Evolutionary conservation across 1,140 invertebrate genomes (phyloP).

Genomic region (Cephus cinctus): DNA sequence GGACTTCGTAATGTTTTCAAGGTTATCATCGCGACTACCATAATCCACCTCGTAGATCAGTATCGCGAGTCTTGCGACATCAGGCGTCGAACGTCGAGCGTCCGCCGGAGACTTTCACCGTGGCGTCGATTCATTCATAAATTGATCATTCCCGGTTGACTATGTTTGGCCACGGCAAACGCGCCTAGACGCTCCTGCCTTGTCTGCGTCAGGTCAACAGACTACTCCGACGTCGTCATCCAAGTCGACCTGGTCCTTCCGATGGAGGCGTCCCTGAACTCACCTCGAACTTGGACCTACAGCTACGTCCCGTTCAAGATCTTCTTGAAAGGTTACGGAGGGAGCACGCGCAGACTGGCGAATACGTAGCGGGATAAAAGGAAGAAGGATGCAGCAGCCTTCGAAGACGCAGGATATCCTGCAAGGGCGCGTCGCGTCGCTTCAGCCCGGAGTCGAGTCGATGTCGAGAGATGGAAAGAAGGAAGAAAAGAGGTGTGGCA

Average conservation of each 20-base stretch:
- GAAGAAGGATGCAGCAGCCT: no score
- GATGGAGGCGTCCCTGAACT: no score
- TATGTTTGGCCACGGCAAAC: slow-evolving; percentile 22
- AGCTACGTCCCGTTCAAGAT: no score
- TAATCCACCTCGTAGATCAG: slow-evolving; percentile 31
- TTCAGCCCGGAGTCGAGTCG: slow-evolving; percentile 20
- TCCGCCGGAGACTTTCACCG: slow-evolving; percentile 41
- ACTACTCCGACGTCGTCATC: no score
- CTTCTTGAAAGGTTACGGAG: no score
- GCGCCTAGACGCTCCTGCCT: slow-evolving; percentile 23
- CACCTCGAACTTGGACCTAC: no score
- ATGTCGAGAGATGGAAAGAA: slow-evolving; percentile 37
- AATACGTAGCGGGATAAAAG: no score
- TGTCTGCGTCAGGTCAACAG: no score
- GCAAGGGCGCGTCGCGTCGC: slow-evolving; percentile 39
- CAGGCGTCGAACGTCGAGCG: slow-evolving; percentile 1
- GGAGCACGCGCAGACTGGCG: no score
- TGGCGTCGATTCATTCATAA: slow-evolving; percentile 47
- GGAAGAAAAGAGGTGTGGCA: slow-evolving; percentile 52
- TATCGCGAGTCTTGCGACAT: slow-evolving; percentile 30
- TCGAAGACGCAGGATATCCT: slow-evolving; percentile 25
- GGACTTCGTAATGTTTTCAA: slow-evolving; percentile 13
- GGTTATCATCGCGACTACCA: slow-evolving; percentile 26
- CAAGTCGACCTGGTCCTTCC: no score
- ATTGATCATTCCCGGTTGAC: slow-evolving; percentile 43